Evolutionary conservation across 1,140 invertebrate genomes (phyloP), one percentile per base, ranked within the genome.

Genomic region (Zaprionus kolodkinae): DNA sequence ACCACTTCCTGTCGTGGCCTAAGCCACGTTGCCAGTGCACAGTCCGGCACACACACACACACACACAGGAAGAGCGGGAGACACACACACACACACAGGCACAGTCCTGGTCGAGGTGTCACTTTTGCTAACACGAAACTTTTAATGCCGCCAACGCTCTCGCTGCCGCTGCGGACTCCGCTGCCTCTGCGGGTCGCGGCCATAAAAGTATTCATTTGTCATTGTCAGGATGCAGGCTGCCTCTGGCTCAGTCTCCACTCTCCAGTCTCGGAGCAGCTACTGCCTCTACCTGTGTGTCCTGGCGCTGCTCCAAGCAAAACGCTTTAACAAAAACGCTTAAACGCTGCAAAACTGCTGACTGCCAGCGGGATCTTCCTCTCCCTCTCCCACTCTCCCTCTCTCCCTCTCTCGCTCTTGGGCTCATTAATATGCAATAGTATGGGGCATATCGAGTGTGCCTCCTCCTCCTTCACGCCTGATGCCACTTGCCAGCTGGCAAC

Each of bases 131-230:
- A 75, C 84, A 88, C 56, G 77, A 83, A 87, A 84, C 76, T 88
- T 87, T 87, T 88, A 88, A 80, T 87, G 80, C 74, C 70, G 64
- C 77, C 40, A 36, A 35, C 56, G 45, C 38, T 55, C 73, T 40
- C 70, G 63, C 70, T 43, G 27, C 48, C 60, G 21, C 15, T 62
- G 63, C 70, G 15, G 15, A 35, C 38, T 15, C 17, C 64, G 70
- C 74, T 55, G 15, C 36, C 55, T 27, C 40, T 78, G 56, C 66
- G 76, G 76, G 77, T 84, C 85, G 84, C 84, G 80, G 69, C 80
- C 80, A 89, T 88, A 89, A 88, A 89, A 88, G 84, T 83, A 89
- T 84, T 89, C 85, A 88, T 88, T 88, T 88, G 85, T 88, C 84
- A 88, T 83, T 88, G 85, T 88, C 84, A 88, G 87, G 59, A 74